Base-by-base conservation (phyloP, 2,888 invertebrate species). In the Clanis bilineata region DNA sequence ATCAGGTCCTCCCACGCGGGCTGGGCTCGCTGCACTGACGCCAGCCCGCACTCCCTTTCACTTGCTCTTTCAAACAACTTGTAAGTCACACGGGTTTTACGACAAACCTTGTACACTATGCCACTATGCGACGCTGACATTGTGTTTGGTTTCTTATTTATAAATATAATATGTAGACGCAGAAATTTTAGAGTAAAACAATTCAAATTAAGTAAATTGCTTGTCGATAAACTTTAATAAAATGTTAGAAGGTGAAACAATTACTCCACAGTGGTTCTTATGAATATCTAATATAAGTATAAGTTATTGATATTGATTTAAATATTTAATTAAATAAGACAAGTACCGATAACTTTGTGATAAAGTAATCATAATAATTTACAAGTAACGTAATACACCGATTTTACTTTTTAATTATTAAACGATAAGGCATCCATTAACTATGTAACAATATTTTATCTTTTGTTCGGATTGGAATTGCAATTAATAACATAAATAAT, bases 1-100 rank as follows among this genome's bases (percentile, higher is more conserved):
- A 72, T 71, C 83, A 45, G 68, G 83, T 83, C 69, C 83, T 66
- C 83, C 83, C 82, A 84, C 83, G 74, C 77, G 36, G 7, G 55
- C 43, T 62, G 44, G 44, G 51, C 60, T 51, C 63, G 60, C 60
- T 66, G 60, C 69, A 62, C 71, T 61, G 68, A 65, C 67, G 66
- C 67, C 57, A 56, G 57, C 61, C 36, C 36, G 12, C 62, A 57
- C 63, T 63, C 57, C 51, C 62, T 63, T 67, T 68, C 69, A 66
- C 65, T 65, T 59, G 51, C 18, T 28, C 51, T 51, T 32, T 32
- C 18, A 41, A 51, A 45, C 51, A 43, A 61, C 64, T 68, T 74
- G 62, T 71, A 69, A 61, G 64, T 64, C 68, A 72, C 70, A 60
- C 32, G 28, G 39, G 15, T 41, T 18, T 51, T 28, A 51, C 32